Conservation (phyloP, 2,888 invertebrate species). For the Leptopilina syphax region DNA sequence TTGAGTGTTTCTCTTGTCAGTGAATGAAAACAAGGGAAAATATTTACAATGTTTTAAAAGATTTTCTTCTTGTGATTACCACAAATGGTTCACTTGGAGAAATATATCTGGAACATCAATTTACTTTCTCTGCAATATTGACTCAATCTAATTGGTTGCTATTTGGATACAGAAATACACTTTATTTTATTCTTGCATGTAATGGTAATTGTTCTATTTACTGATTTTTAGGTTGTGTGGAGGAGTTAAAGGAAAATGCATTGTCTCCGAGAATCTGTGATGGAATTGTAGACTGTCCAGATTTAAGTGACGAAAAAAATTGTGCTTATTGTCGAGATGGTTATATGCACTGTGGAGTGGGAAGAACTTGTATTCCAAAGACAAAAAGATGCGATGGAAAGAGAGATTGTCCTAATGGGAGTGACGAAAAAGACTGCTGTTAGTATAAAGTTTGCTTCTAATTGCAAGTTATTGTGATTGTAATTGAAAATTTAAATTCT, state of each 20-base stretch:
- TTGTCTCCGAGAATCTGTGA: conserved; percentile 89
- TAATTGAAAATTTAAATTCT: conserved; percentile 1
- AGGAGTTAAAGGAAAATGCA: conserved; percentile 85
- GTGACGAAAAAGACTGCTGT: conserved; percentile 92
- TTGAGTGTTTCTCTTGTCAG: too few species aligned
- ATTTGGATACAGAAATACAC: not conserved
- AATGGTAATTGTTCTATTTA: too few species aligned
- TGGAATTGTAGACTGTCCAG: conserved; percentile 91
- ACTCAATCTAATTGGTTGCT: too few species aligned
- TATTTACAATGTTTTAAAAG: too few species aligned
- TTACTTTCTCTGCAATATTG: too few species aligned
- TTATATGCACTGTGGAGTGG: conserved; percentile 87
- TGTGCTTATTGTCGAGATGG: conserved; percentile 88
- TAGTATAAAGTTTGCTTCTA: conserved; percentile 76
- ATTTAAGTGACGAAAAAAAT: conserved; percentile 87
- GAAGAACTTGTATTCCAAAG: conserved; percentile 85
- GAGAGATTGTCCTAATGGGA: conserved; percentile 90
- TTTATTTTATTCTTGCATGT: not conserved
- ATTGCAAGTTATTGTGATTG: not conserved
- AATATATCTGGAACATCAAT: too few species aligned
- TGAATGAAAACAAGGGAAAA: too few species aligned
- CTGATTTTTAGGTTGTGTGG: conserved; percentile 82
- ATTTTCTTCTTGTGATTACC: too few species aligned
- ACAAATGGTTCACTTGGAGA: too few species aligned
- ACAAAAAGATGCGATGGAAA: conserved; percentile 89